Evolutionary conservation across 2,888 invertebrate species (phyloP), one percentile per base, ranked within the genome.

Genomic region (Chrysolina americana): DNA sequence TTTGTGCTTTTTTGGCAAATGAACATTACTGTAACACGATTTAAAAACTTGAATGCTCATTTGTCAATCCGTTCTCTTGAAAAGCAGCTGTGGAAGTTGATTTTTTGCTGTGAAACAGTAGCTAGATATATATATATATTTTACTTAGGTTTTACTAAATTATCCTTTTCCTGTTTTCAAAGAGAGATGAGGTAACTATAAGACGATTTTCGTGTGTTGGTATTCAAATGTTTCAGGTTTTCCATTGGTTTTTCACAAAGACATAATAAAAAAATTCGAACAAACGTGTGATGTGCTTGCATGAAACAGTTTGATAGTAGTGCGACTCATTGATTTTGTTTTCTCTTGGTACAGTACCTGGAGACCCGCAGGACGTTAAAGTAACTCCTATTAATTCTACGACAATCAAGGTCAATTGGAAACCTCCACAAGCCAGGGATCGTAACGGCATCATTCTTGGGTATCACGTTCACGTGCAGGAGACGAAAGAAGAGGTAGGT

Each of bases 381-480:
- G 95, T 95, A 59, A 92, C 92, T 76, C 92, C 96, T 23, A 91
- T 98, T 86, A 99, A 98, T 90, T 98, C 99, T 0, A 98, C 98
- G n/a, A 93, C 98, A 48, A 94, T 99, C 81, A 94, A 94, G 87
- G 97, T 99, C 68, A 93, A 94, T 77, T 99, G 99, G 99, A 95
- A 96, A 85, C 95, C 97, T 9, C 99, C 99, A 0, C 91, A 92
- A 75, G 94, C 95, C 81, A 95, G 96, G 85, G 97, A 98, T 84
- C 93, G 96, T 78, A 97, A 98, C 87, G 98, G 98, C 64, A 94
- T 98, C 80, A 98, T 99, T 81, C 92, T 98, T 76, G 98, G 98
- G 36, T 99, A 98, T 89, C 98, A 98, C 87, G 96, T 99, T 72
- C 96, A 98, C 87, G 95, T 97, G 1, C 97, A 97, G 88, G 97